Conservation (phyloP, 1,140 invertebrate genomes). For the Monochamus saltuarius region DNA sequence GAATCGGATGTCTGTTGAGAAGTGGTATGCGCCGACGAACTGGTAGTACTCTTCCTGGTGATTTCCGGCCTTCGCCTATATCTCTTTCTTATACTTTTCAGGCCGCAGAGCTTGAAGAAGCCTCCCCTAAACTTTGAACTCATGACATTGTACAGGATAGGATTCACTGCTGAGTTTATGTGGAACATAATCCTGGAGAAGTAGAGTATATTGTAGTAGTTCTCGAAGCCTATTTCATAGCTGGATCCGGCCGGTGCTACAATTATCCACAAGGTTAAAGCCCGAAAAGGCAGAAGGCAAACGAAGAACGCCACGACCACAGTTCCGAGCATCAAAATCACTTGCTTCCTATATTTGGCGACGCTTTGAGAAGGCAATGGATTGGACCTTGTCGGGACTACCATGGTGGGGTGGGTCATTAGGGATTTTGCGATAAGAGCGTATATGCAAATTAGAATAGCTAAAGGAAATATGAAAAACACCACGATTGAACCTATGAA, state of each 20-base stretch:
- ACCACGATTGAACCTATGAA: conserved; percentile 75
- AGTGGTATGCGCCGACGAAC: conserved; percentile 46
- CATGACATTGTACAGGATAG: conserved; percentile 87
- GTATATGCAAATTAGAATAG: conserved; percentile 79
- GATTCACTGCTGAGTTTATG: conserved; percentile 87
- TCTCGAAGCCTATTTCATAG: conserved; percentile 68
- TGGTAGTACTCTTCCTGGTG: conserved; percentile 47
- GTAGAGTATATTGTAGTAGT: conserved; percentile 83
- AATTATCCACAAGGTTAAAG: conserved; percentile 83
- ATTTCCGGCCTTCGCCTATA: conserved; percentile 41
- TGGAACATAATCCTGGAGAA: conserved; percentile 85
- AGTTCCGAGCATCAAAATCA: conserved; percentile 86
- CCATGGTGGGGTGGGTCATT: conserved; percentile 68
- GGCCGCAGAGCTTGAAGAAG: conserved; percentile 65
- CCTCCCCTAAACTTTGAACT: conserved; percentile 88
- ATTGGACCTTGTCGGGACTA: conserved; percentile 26
- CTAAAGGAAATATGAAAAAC: conserved; percentile 82
- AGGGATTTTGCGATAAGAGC: conserved; percentile 80
- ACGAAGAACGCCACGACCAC: conserved; percentile 91
- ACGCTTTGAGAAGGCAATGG: conserved; percentile 54
- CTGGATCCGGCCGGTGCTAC: conserved; percentile 66
- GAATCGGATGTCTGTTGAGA: conserved; percentile 48
- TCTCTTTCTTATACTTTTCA: conserved; percentile 37
- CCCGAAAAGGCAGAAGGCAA: conserved; percentile 83
- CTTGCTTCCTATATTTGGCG: conserved; percentile 69